Evolutionary conservation across 2,113 vertebrate genomes (phyloP), one percentile per base, ranked within the genome.

Genomic region (Dicrurus megarhynchus): DNA sequence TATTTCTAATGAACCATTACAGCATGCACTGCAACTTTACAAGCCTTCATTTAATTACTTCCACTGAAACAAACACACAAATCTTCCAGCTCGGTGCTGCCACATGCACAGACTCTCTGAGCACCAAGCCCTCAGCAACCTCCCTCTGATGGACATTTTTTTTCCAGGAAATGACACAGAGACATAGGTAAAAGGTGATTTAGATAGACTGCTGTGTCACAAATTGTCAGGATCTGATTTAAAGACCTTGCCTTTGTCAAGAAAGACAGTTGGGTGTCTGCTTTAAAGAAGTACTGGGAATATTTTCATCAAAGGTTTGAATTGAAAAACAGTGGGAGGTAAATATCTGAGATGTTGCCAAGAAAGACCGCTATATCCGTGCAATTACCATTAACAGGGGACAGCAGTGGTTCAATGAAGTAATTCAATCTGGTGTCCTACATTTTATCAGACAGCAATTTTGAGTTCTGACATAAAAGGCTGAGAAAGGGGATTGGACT

Each of bases 151-250:
- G 98, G 98, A 98, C 98, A 98, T 90, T 96, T 97, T 94, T 98
- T 97, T 96, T 87, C 93, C 95, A 97, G 97, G 97, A 98, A 98
- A 98, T 99, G 98, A 98, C 99, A 99, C 97, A 96, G 97, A 98
- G 98, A 99, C 97, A 98, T 97, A 98, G 98, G 98, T 98, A 97
- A 98, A 97, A 98, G 98, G 98, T 98, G 98, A 99, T 99, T 98
- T 98, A 96, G 98, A 98, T 98, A 95, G 98, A 99, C 98, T 95
- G 98, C 98, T 98, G 97, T 99, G 99, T 98, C 99, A 99, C 98
- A 99, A 98, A 98, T 98, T 99, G 99, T 99, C 98, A 98, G 98
- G 98, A 98, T 99, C 98, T 99, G 98, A 98, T 98, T 98, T 98
- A 98, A 98, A 99, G 98, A 98, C 98, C 98, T 98, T 98, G 97